Evolutionary conservation across 2,888 invertebrate genomes (phyloP).

Genomic region (Papilio demoleus): DNA sequence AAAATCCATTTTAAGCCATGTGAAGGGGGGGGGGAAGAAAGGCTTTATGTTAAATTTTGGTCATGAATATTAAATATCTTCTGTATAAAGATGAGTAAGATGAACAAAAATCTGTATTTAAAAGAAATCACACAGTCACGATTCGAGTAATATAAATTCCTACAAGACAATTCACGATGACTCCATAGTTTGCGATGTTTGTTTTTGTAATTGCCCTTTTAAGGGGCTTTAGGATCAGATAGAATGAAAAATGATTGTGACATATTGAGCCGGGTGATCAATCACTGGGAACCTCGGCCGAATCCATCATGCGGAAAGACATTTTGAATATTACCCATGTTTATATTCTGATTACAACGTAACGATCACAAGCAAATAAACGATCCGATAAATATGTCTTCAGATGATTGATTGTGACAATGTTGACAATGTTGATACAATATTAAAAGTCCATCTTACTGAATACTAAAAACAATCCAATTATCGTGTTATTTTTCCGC

Average conservation of each 20-base stretch:
- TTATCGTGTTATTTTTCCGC: too few relatives aligned
- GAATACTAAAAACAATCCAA: too few relatives aligned
- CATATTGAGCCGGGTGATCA: slow-evolving; percentile 36
- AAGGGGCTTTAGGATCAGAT: slow-evolving; percentile 39
- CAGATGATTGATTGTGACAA: background rate
- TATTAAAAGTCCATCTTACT: too few relatives aligned
- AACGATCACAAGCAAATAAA: slow-evolving; percentile 14
- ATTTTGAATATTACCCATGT: slow-evolving; percentile 35
- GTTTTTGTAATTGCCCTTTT: slow-evolving; percentile 40
- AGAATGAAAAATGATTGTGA: slow-evolving; percentile 39
- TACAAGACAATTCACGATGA: slow-evolving; percentile 23
- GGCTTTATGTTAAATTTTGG: too few relatives aligned
- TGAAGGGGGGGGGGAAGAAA: too few relatives aligned
- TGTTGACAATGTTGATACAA: too few relatives aligned
- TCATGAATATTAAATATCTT: too few relatives aligned
- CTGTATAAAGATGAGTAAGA: background rate
- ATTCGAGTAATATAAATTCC: slow-evolving; percentile 7
- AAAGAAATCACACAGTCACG: background rate
- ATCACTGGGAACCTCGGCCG: slow-evolving; percentile 34
- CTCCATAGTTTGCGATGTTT: slow-evolving; percentile 28
- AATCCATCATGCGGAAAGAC: slow-evolving; percentile 38
- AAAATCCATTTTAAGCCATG: too few relatives aligned
- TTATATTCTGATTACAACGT: slow-evolving; percentile 28
- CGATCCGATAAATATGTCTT: background rate
- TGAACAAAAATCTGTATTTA: background rate